phyloP scores from a whole-genome alignment of 1,140 invertebrate species.

The Nymphalis io region DNA sequence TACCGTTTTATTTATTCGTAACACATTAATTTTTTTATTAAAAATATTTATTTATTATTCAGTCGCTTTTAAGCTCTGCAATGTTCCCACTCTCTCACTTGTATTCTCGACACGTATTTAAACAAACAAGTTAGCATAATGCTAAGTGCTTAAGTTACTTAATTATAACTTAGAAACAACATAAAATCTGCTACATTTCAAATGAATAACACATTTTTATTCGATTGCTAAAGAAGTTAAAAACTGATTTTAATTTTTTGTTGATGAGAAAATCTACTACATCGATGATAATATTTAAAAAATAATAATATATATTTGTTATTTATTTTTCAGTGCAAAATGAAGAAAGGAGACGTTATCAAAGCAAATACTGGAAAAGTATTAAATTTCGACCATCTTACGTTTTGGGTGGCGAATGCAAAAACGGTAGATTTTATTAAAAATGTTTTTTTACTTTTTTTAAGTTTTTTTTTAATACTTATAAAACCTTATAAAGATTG shows the following conservation, averaged over 20 bases:
- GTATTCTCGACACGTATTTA: conserved; percentile 10
- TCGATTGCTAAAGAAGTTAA: neutral
- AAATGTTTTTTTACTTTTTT: neutral
- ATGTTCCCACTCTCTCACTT: neutral
- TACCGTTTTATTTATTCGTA: no score
- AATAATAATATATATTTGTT: no score
- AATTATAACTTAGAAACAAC: conserved; percentile 17
- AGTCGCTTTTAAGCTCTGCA: neutral
- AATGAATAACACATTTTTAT: conserved; percentile 18
- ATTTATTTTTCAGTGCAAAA: conserved; percentile 43
- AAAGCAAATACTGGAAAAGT: conserved; percentile 47
- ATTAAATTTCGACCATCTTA: conserved; percentile 65
- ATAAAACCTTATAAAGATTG: no score
- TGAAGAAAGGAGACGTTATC: conserved; percentile 46
- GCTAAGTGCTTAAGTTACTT: conserved; percentile 13
- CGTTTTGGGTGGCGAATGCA: conserved; percentile 70
- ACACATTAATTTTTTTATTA: no score
- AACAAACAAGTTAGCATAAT: conserved; percentile 1
- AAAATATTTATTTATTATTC: neutral
- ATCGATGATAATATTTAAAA: no score
- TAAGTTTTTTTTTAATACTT: neutral
- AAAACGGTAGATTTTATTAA: conserved; percentile 58
- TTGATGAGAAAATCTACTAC: no score
- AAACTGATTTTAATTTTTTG: neutral
- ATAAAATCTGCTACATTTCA: conserved; percentile 8